Evolutionary conservation across 2,797 vertebrate genomes (phyloP), one percentile per base, ranked within the genome.

Genomic region (Spinibarbus caldwelli): DNA sequence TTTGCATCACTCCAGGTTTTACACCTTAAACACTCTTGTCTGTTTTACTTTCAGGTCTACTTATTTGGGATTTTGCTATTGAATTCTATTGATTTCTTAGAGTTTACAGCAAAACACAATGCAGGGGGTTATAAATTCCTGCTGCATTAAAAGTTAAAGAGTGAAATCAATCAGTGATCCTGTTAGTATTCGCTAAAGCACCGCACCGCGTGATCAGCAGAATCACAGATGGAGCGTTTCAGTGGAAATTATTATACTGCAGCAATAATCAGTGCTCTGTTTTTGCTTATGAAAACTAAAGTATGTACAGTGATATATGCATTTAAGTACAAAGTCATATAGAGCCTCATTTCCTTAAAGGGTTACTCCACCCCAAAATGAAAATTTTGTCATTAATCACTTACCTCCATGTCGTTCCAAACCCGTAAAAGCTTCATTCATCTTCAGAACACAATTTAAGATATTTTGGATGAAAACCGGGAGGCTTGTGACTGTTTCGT

Each of bases 211-310:
- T n/a, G n/a, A 68, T 36, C 79, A 70, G 7, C 26, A 79, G 77
- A 66, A 64, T 66, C n/a, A 66, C 17, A 64, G 17, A 78, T 64
- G 10, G 26, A 64, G n/a, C 9, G 1, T 31, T 79, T 64, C 59
- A 64, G 57, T 0, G 6, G 59, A 66, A 79, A 66, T 64, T 8
- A 47, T 66, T 59, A 59, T 29, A 26, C 6, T 0, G 4, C 47
- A 54, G 31, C 47, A 54, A 54, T 54, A 36, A 76, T 36, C 49
- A 54, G 11, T 4, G 47, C 47, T 21, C 72, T 54, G 29, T 76
- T 76, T 52, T 49, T 75, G 45, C 26, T 75, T 76, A 36, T 76
- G 71, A 76, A 76, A 54, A 23, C 17, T 75, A 52, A 52, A 52
- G 29, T 49, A 75, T 0, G 3, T 12, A 52, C 17, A 31, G 45